Evolutionary conservation across 2,797 vertebrate genomes (phyloP), one percentile per base, ranked within the genome.

Genomic region (Scleropages formosus): DNA sequence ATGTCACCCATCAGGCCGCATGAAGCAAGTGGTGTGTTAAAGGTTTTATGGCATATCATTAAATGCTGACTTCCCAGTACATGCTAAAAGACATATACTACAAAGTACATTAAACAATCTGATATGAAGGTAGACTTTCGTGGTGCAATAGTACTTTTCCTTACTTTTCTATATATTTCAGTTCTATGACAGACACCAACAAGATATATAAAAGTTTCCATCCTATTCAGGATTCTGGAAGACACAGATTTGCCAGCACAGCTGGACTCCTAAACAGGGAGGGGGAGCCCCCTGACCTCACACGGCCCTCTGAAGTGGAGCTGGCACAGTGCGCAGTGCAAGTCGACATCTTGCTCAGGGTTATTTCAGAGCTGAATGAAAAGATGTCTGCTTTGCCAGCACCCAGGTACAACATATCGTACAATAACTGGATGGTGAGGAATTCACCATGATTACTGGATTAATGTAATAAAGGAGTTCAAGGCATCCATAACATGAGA

Each of bases 371-470:
- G 46, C 86, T 92, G 20, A 91, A 92, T 76, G 81, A 71, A 49
- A 91, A 89, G 79, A 90, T 94, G 62, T 86, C 91, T 0, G 86
- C 76, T 24, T 82, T 93, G 31, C 91, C 90, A 79, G 82, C 81
- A 15, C 86, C 86, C 9, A 90, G 94, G 94, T 93, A 81, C 22
- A 22, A 18, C 18, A 27, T 22, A 47, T 59, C 20, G 60, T 15
- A 31, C 24, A 67, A 27, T 15, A 2, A 20, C 31, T 1, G 4
- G 44, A 20, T 15, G 11, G 26, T 76, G 44, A 69, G 22, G 20
- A 72, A 24, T 26, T 18, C 10, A 13, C 46, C 18, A 13, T 46
- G 2, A 11, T 58, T 4, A 59, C 65, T 49, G 15, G 12, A 20
- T 60, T 58, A 31, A 39, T 10, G 9, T 53, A n/a, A 58, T 13